Conservation (phyloP, 92 coral and sea anemone species). For the Zoanthus sansibaricus region DNA sequence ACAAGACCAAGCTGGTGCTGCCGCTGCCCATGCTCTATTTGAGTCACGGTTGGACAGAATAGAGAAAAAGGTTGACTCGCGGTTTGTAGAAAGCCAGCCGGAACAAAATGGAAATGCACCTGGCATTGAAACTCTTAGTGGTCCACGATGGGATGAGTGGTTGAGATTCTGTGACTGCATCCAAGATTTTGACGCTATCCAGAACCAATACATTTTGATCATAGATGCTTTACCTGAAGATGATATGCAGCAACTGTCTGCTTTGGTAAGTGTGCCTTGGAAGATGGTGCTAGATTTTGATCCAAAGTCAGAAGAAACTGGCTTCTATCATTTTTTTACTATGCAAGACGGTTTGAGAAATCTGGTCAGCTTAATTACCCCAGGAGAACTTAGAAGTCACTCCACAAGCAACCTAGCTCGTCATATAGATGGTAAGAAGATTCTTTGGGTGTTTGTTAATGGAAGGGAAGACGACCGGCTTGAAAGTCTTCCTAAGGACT, state of each 20-base stretch:
- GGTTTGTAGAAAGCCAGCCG: neutral
- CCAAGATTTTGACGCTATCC: constrained; percentile 65
- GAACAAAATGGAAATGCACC: neutral
- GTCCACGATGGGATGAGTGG: constrained; percentile 81
- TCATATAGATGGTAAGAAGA: constrained; percentile 78
- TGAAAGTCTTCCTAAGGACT: constrained; percentile 55
- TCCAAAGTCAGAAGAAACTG: constrained; percentile 84
- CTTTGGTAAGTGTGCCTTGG: constrained; percentile 83
- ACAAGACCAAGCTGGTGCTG: constrained; percentile 45
- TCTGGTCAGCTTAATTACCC: constrained; percentile 78
- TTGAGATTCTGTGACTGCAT: constrained; percentile 69
- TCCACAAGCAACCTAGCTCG: constrained; percentile 63
- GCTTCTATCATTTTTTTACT: constrained; percentile 71
- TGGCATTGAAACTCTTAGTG: constrained; percentile 54
- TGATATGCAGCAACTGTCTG: constrained; percentile 64
- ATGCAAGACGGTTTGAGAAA: constrained; percentile 64
- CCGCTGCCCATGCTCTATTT: too few relatives aligned
- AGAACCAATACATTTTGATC: constrained; percentile 80
- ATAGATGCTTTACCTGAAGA: constrained; percentile 71
- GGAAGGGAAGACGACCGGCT: constrained; percentile 78
- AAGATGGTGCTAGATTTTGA: constrained; percentile 91
- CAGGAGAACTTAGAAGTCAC: constrained; percentile 67
- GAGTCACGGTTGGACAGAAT: constrained; percentile 33
- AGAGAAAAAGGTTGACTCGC: constrained; percentile 41
- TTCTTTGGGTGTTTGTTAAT: constrained; percentile 88